phyloP scores from a whole-genome alignment of 2,888 invertebrate species.

The Erebia palarica region DNA sequence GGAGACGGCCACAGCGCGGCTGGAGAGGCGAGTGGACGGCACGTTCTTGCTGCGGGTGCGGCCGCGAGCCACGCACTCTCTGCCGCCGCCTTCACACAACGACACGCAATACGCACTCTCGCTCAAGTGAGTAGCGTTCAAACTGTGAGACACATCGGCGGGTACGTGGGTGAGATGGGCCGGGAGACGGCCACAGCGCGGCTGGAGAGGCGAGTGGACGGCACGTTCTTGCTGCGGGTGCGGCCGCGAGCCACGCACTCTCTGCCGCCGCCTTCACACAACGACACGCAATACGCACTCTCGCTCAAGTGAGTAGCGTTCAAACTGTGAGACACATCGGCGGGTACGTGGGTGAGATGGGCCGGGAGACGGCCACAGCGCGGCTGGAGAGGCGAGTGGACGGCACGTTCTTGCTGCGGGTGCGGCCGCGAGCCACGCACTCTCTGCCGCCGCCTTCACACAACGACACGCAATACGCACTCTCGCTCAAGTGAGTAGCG shows the following conservation, averaged over 20 bases:
- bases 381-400: no score
- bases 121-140: conserved; percentile 83
- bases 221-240: conserved; percentile 92
- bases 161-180: conserved; percentile 95
- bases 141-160: conserved; percentile 43
- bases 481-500: no score
- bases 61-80: conserved; percentile 74
- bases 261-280: conserved; percentile 45
- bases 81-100: conserved; percentile 46
- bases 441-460: no score
- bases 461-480: no score
- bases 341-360: no score
- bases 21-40: conserved; percentile 91
- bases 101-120: conserved; percentile 92
- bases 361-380: no score
- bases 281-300: conserved; percentile 90
- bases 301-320: conserved; percentile 86
- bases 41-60: conserved; percentile 93
- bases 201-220: conserved; percentile 89
- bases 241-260: conserved; percentile 81
- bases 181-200: conserved; percentile 89
- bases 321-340: no score
- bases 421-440: no score
- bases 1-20: conserved; percentile 87
- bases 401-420: no score